Conservation (phyloP, 1,140 invertebrate species). For the Drosophila setifemur region DNA sequence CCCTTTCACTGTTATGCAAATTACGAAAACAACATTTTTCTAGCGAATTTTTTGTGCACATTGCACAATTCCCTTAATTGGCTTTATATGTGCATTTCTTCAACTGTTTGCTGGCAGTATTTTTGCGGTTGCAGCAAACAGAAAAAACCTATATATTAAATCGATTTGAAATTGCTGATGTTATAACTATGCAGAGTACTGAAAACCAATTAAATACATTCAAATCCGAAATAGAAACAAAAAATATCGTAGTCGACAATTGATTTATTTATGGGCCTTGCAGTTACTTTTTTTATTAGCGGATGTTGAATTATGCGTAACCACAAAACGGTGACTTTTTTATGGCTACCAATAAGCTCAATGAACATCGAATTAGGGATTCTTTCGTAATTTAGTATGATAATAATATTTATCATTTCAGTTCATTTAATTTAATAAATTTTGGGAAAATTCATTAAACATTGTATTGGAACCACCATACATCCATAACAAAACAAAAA, state of each 20-base stretch:
- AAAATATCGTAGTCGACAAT: slow-evolving; percentile 36
- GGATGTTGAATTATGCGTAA: slow-evolving; percentile 27
- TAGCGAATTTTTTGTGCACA: slow-evolving; percentile 14
- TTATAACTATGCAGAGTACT: not conserved
- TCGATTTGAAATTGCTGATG: slow-evolving; percentile 49
- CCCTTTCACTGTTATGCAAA: slow-evolving; percentile 9
- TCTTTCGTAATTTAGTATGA: slow-evolving; percentile 19
- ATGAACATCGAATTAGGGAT: slow-evolving; percentile 14
- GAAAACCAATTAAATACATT: slow-evolving; percentile 69
- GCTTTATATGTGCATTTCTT: slow-evolving; percentile 58
- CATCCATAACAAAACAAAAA: too few relatives aligned
- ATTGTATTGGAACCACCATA: too few relatives aligned
- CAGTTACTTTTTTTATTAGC: slow-evolving; percentile 34
- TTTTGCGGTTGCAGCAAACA: slow-evolving; percentile 55
- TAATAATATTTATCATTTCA: slow-evolving; percentile 32
- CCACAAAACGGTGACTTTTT: slow-evolving; percentile 30
- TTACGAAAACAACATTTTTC: not conserved
- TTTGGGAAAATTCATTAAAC: too few relatives aligned
- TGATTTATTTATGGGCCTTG: slow-evolving; percentile 50
- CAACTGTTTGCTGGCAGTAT: slow-evolving; percentile 22
- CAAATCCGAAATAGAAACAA: slow-evolving; percentile 48
- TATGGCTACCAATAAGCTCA: not conserved
- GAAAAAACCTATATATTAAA: slow-evolving; percentile 40
- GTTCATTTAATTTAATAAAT: too few relatives aligned
- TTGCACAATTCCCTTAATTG: slow-evolving; percentile 65